phyloP scores from a whole-genome alignment of 2,113 vertebrate species.

The Chlorodrepanis virens region DNA sequence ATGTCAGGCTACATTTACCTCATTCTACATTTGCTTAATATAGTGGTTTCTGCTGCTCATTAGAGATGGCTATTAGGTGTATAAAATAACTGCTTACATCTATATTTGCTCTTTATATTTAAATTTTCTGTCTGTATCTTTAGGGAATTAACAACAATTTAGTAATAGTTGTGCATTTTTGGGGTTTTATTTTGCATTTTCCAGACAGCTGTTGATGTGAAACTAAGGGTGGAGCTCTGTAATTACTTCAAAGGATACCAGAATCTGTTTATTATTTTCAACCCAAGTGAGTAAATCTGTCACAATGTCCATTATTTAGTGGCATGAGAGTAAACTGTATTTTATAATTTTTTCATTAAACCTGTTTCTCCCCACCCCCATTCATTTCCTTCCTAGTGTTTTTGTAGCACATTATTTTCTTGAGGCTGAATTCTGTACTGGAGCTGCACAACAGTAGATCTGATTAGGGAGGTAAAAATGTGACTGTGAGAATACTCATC shows the following conservation, averaged over 20 bases:
- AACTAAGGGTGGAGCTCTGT: not conserved
- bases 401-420: not conserved
- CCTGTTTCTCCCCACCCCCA: rapidly evolving
- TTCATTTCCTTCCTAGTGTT: not conserved
- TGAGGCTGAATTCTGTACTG: not conserved
- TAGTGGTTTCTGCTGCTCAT: not conserved
- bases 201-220: not conserved
- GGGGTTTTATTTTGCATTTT: not conserved
- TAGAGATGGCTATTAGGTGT: not conserved
- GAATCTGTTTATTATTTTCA: not conserved
- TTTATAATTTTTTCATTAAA: not conserved
- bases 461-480: not conserved
- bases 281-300: not conserved
- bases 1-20: not conserved
- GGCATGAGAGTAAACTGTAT: not conserved
- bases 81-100: not conserved
- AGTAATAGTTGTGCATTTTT: not conserved
- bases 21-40: not conserved
- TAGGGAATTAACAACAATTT: not conserved
- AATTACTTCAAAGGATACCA: not conserved
- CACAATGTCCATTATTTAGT: not conserved
- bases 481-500: not conserved
- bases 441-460: not conserved
- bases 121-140: not conserved
- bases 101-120: not conserved